Base-by-base conservation (phyloP, 2,888 invertebrate species). In the Hermaeophaga mercurialis region DNA sequence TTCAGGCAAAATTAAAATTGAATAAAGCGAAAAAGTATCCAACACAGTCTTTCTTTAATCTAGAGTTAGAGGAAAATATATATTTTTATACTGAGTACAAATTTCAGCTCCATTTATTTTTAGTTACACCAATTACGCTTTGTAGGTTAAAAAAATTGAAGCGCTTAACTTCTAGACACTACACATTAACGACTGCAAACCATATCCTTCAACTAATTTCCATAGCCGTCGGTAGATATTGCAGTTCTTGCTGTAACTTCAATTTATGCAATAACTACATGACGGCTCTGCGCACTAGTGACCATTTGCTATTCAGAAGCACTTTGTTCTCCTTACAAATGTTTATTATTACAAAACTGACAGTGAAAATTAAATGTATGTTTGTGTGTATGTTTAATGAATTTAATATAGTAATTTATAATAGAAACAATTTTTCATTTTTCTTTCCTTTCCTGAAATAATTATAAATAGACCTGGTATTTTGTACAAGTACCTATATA, bases 61-160 rank as follows among this genome's bases (percentile, higher is more conserved):
- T 49, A 55, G 52, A 46, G 57, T 53, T 58, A 54, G 58, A 55
- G 41, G 54, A 57, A 54, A 39, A 59, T 48, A 56, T 61, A 56
- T 63, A 63, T 63, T 63, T 63, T 63, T 63, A 63, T 63, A 63
- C 60, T 58, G 38, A 63, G 63, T 61, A 63, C 63, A 63, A 63
- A 61, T 58, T 58, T 33, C 39, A 48, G 24, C 53, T 31, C 34
- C 49, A 49, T 41, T 54, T 57, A 57, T 43, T 61, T 56, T 61
- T 61, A 59, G 56, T 54, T 48, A 44, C 53, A 47, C 36, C 17
- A 33, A 44, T 53, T 55, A 57, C 60, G 53, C 56, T 58, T 56
- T 54, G 54, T 63, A 61, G 54, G 46, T 58, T 56, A 54, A 63
- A 56, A 47, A 33, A 54, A 49, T 18, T 56, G 45, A 59, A 54